phyloP scores from a whole-genome alignment of 2,113 vertebrate species.

The Lophius piscatorius region DNA sequence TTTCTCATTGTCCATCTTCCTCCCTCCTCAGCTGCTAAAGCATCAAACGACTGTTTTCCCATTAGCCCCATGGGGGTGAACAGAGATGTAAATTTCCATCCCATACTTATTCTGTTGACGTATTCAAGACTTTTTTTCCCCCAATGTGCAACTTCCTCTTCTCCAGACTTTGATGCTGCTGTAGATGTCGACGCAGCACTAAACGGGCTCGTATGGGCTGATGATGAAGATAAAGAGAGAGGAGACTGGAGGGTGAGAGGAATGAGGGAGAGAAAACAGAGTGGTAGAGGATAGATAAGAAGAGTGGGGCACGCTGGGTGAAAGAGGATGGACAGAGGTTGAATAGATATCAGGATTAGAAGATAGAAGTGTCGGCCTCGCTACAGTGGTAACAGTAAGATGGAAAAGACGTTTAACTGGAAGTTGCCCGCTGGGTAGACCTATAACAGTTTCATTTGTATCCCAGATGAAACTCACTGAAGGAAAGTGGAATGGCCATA shows the following conservation, averaged over 20 bases:
- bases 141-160: conserved; percentile 39
- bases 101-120: conserved; percentile 39
- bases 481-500: conserved; percentile 3
- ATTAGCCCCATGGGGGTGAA: conserved; percentile 53
- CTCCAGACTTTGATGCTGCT: conserved; percentile 52
- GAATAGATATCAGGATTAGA: conserved; percentile 49
- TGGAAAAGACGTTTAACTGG: conserved; percentile 28
- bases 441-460: conserved; percentile 29
- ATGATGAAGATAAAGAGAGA: conserved; percentile 51
- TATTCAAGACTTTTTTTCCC: conserved; percentile 26
- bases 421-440: conserved; percentile 27
- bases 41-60: conserved; percentile 47
- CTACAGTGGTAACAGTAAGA: conserved; percentile 16
- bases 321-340: conserved; percentile 45
- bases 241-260: conserved; percentile 21
- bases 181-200: conserved; percentile 54
- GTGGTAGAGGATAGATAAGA: conserved; percentile 40
- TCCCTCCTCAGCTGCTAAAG: conserved; percentile 31
- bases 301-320: conserved; percentile 15
- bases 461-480: conserved; percentile 13
- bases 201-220: conserved; percentile 52
- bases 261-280: not conserved
- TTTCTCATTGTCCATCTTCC: conserved; percentile 17
- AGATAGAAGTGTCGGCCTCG: conserved; percentile 37
- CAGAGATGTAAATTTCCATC: conserved; percentile 42